A percentile compares a stretch with the other conserved stretches of the same genome.
Evolutionary conservation across 1,140 invertebrate genomes (phyloP).

Genomic region (Galleria mellonella): DNA sequence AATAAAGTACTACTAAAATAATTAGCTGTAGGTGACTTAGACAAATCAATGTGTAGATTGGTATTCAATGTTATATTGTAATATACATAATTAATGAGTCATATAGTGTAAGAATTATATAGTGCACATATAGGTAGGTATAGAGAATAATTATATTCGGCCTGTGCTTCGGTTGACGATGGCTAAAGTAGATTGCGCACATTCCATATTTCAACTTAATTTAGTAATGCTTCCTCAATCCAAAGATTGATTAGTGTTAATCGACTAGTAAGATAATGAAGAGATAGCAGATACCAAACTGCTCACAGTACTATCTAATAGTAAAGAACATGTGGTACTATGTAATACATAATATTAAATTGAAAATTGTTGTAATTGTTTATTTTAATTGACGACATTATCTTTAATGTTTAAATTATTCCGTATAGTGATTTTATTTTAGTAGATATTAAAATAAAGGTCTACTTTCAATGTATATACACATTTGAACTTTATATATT

Average conservation of each 20-base stretch:
- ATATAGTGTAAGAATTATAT: constrained; percentile 43
- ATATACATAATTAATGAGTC: constrained; percentile 38
- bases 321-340: constrained; percentile 1
- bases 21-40: constrained; percentile 19
- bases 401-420: too few relatives aligned
- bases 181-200: constrained; percentile 38
- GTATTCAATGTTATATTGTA: constrained; percentile 41
- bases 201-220: constrained; percentile 40
- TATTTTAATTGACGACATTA: too few relatives aligned
- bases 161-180: neutral
- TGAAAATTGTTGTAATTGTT: too few relatives aligned
- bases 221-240: constrained; percentile 48
- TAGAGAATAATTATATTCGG: constrained; percentile 2
- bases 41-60: constrained; percentile 22
- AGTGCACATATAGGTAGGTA: constrained; percentile 36
- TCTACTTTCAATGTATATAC: too few relatives aligned
- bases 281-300: too few relatives aligned
- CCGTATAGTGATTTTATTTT: too few relatives aligned
- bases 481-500: too few relatives aligned
- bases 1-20: constrained; percentile 37
- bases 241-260: constrained; percentile 57
- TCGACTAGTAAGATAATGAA: constrained; percentile 19
- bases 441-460: too few relatives aligned
- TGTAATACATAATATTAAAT: neutral
- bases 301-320: constrained; percentile 11